Evolutionary conservation across 2,113 vertebrate species (phyloP).

Genomic region (Eclectus roratus): DNA sequence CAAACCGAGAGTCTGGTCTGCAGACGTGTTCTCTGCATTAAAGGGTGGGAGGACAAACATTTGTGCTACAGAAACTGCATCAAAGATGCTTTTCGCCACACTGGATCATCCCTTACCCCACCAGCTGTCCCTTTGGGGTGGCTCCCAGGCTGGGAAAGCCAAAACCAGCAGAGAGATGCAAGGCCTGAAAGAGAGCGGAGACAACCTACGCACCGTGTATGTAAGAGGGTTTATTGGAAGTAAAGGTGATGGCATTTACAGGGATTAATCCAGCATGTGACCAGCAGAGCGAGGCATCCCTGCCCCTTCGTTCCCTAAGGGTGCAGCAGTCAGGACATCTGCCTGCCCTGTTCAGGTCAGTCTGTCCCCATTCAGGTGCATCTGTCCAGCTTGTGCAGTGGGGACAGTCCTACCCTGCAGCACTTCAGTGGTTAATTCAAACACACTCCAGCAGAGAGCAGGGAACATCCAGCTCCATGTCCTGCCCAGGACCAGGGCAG

Average conservation of each 20-base stretch:
- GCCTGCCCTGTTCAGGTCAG: background rate
- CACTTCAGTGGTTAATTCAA: background rate
- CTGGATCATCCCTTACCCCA: background rate
- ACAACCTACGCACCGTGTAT: rapidly evolving
- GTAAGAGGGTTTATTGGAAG: constrained; percentile 41
- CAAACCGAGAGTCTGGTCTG: background rate
- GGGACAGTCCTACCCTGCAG: background rate
- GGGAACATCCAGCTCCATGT: background rate
- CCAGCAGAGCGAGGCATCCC: background rate
- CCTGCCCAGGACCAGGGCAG: background rate
- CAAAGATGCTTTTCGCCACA: background rate
- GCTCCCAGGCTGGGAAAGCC: background rate
- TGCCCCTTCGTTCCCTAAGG: background rate
- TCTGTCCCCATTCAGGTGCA: background rate
- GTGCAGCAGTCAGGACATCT: background rate
- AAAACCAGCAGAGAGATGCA: background rate
- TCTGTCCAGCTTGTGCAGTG: background rate
- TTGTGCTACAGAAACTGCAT: background rate
- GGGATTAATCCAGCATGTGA: background rate
- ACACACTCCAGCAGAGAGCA: background rate
- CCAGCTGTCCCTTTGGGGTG: background rate
- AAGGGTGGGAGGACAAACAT: background rate
- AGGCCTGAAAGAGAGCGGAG: background rate
- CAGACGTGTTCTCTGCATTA: background rate
- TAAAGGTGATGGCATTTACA: background rate